Evolutionary conservation across 2,113 vertebrate species (phyloP).

Genomic region (Lepisosteus oculatus): DNA sequence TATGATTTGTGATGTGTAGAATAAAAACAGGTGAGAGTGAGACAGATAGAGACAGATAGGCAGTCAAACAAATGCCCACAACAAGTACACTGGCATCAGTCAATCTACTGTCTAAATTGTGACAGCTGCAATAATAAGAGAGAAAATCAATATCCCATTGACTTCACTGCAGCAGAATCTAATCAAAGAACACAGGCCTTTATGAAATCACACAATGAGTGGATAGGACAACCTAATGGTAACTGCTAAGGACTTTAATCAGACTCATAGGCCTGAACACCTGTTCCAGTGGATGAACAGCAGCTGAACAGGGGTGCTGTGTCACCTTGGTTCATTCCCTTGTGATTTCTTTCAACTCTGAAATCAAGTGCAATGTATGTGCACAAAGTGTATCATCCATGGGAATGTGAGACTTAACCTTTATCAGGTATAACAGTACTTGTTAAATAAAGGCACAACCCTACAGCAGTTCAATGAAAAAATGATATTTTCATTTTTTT

Average conservation of each 20-base stretch:
- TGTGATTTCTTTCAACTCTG: slow-evolving; percentile 63
- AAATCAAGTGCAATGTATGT: slow-evolving; percentile 43
- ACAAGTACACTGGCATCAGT: slow-evolving; percentile 55
- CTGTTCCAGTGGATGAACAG: slow-evolving; percentile 47
- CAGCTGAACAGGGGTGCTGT: slow-evolving; percentile 33
- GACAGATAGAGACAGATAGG: slow-evolving; percentile 27
- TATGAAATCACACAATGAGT: slow-evolving; percentile 50
- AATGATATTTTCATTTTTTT: too few species aligned
- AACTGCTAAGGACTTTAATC: slow-evolving; percentile 37
- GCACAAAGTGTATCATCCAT: slow-evolving; percentile 17
- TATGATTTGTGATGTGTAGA: background rate
- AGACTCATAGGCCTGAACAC: slow-evolving; percentile 47
- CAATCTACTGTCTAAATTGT: slow-evolving; percentile 61
- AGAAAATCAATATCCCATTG: slow-evolving; percentile 68
- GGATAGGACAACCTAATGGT: slow-evolving; percentile 55
- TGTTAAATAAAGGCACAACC: slow-evolving; percentile 60
- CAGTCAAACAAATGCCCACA: slow-evolving; percentile 42
- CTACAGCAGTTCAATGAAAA: slow-evolving; percentile 33
- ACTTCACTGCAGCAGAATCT: slow-evolving; percentile 53
- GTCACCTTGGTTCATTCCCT: slow-evolving; percentile 62
- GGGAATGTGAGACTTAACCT: background rate
- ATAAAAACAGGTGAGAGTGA: background rate
- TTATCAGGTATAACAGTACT: slow-evolving; percentile 35
- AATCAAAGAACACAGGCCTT: slow-evolving; percentile 55
- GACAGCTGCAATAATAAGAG: slow-evolving; percentile 61